Base-by-base conservation (phyloP, 64 coral and sea anemone species). In the Pocillopora damicornis region DNA sequence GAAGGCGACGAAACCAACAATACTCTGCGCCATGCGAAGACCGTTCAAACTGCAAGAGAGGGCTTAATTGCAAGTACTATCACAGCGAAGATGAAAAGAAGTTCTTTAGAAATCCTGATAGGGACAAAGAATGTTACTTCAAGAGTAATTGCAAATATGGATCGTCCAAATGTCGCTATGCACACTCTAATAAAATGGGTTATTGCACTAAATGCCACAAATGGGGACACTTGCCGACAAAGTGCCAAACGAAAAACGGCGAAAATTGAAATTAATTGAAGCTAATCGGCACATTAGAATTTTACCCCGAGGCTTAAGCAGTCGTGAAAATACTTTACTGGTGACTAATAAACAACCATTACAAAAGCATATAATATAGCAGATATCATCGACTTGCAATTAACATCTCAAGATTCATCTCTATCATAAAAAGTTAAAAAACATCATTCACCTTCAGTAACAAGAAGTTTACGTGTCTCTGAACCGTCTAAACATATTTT, bases 171-270 rank as follows among this genome's bases (percentile, higher is more conserved):
- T 82, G 80, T 30, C 2, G 2, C 1, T 82, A 66, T 2, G 80
- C 80, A 2, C 80, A 82, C 35, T 45, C 80, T n/a, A 16, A 82
- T 67, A 51, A 66, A n/a, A 36, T 66, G 61, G 42, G 80, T 37
- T 82, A 42, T 35, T 82, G 80, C 66, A 30, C 35, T 14, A 20
- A 68, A 42, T 82, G 62, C 10, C 61, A 82, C 22, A 2, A 67
- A 35, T 82, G 80, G 80, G 80, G 80, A 18, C 80, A 67, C 35
- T 82, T 82, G 62, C 15, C 64, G 35, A 34, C 64, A n/a, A 71
- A 71, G 67, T 71, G n/a, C 20, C 22, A 67, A 67, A 16, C 7
- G 20, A 67, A 67, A 67, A 20, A 17, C 20, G 18, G 1, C 23
- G 42, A 51, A 51, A 51, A 51, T 51, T 51, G 7, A 51, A 51